A percentile compares a stretch with the other conserved stretches of the same genome.
Conservation (phyloP, 2,797 vertebrate species). For the Huso huso region DNA sequence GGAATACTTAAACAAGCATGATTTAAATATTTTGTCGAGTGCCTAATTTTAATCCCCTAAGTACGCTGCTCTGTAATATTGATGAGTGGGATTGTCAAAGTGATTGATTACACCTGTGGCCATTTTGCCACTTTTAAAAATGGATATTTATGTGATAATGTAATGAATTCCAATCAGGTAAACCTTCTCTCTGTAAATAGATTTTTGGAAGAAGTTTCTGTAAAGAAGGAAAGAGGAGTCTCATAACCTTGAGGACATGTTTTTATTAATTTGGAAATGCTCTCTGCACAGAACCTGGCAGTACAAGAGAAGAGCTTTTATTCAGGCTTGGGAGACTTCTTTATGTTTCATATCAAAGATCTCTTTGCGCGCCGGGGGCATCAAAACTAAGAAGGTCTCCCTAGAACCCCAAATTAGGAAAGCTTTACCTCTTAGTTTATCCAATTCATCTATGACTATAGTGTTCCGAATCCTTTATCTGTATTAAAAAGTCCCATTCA, state of each 20-base stretch:
- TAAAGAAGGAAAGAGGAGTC: background rate
- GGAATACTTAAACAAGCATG: no score
- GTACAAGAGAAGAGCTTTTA: background rate
- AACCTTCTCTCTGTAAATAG: background rate
- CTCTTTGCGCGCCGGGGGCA: background rate
- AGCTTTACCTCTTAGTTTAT: no score
- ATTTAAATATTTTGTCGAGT: slow-evolving; percentile 35
- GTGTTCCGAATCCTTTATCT: no score
- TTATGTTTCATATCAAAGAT: slow-evolving; percentile 5
- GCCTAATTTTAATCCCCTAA: slow-evolving; percentile 55
- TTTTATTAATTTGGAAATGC: slow-evolving; percentile 12
- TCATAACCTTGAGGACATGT: slow-evolving; percentile 16
- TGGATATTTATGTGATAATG: background rate
- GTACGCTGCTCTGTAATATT: slow-evolving; percentile 40
- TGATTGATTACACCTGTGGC: slow-evolving; percentile 30
- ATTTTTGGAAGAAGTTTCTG: background rate
- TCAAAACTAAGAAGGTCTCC: background rate
- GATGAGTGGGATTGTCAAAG: slow-evolving; percentile 37
- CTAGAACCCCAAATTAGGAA: no score
- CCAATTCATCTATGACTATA: no score
- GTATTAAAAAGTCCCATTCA: no score
- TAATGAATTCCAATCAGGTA: slow-evolving; percentile 12
- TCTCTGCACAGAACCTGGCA: slow-evolving; percentile 21
- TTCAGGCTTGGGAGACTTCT: background rate
- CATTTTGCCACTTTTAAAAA: background rate